Percentiles rank a stretch among this genome's conserved stretches.
These are phyloP conservation scores for Odontomyia ornata DNA, from an alignment of 2,888 invertebrate genomes.

Conservation along the genomic window DNA sequence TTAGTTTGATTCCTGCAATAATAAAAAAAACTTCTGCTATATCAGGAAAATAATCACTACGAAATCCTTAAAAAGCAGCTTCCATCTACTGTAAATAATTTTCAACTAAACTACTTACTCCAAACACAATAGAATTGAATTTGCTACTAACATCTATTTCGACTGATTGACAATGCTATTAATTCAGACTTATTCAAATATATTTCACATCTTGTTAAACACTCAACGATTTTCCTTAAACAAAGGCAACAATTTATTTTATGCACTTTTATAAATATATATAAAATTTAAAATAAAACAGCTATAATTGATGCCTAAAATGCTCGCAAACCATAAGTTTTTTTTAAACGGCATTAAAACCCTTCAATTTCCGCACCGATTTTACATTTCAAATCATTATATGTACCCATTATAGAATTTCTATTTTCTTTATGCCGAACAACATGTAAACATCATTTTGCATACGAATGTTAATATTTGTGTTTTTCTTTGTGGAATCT, in stretches of 20 bases:
- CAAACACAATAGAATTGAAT: no score
- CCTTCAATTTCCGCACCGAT: neutral
- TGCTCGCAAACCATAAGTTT: slow-evolving; percentile 35
- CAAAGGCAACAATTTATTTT: slow-evolving; percentile 40
- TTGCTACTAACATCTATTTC: no score
- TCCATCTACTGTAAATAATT: no score
- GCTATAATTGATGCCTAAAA: slow-evolving; percentile 31
- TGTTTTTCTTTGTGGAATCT: neutral
- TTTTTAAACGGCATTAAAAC: slow-evolving; percentile 22
- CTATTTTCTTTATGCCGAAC: neutral
- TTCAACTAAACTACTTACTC: no score
- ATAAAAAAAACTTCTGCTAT: neutral
- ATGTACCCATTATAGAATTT: neutral
- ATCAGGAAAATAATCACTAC: neutral
- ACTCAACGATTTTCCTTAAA: slow-evolving; percentile 31
- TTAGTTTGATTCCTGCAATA: neutral
- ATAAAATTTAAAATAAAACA: slow-evolving; percentile 35
- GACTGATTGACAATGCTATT: no score
- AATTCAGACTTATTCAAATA: no score
- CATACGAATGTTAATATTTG: slow-evolving; percentile 17
- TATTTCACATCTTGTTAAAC: neutral
- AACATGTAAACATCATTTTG: neutral
- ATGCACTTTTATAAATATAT: slow-evolving; percentile 40
- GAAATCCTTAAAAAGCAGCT: no score
- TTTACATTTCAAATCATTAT: neutral